Base-by-base conservation (phyloP, 1,140 invertebrate genomes). In the Notospermus geniculatus region DNA sequence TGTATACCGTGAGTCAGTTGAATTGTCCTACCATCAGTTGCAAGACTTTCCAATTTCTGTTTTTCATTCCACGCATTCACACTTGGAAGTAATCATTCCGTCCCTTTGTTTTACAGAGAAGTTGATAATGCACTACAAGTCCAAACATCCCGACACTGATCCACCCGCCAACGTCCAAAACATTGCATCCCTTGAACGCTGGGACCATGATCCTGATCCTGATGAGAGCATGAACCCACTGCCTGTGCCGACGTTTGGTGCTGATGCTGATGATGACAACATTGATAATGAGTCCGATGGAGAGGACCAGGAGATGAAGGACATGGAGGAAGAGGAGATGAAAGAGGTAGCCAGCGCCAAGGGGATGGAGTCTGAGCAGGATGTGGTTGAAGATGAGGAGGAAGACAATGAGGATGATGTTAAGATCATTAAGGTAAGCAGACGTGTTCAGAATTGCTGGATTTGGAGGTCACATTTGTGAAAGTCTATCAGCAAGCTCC, bases 81-180 rank as follows among this genome's bases (percentile, higher is more conserved):
- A n/a, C n/a, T n/a, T n/a, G n/a, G n/a, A n/a, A n/a, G n/a, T n/a
- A n/a, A n/a, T n/a, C n/a, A n/a, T n/a, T n/a, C n/a, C n/a, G n/a
- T n/a, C n/a, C n/a, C n/a, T n/a, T 43, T 19, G 25, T 7, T 27
- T 50, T 50, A 23, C 46, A 50, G 46, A 50, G n/a, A 50, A 50
- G 25, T n/a, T 50, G 25, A 19, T 50, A 4, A 50, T 50, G 46
- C 46, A 50, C n/a, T 50, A 50, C 46, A 50, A 50, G 25, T 50
- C 46, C 46, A 50, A 50, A n/a, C 46, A 50, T 27, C 46, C 46
- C 9, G 46, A 50, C 19, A 50, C 5, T 50, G 46, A 50, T n/a
- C 46, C 46, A 7, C 46, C 46, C 9, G n/a, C 25, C n/a, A 50
- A 50, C n/a, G 19, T 50, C 9, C 46, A 50, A 27, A 27, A 50